Base-by-base conservation (phyloP, 2,113 vertebrate species). In the Lycaon pictus region DNA sequence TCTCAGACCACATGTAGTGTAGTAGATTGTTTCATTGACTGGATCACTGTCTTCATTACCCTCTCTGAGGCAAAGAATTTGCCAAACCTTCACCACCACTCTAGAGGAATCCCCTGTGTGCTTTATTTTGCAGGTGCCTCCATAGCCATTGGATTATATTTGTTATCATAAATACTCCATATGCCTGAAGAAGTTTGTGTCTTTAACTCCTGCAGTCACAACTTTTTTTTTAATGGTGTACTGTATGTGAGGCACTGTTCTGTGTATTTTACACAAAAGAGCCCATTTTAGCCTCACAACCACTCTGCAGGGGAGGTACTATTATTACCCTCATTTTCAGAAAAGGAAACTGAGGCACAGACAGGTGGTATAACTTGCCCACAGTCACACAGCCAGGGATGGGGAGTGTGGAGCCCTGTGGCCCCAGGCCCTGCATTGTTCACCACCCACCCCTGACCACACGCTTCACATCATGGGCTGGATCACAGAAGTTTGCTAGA, bases 311-410 rank as follows among this genome's bases (percentile, higher is more conserved):
- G 67, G 32, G 48, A 65, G 81, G 15, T 56, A 25, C 53, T 82
- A 43, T 27, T 27, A 17, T 81, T 43, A 69, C 55, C 29, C 29
- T 22, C 20, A 25, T 72, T 77, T 95, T 92, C 51, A 87, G 51
- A 92, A 84, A 67, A 89, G 58, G 83, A 83, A 88, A 88, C 56
- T 20, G 27, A 87, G 82, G 60, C 74, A 53, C 87, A 51, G 82
- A 67, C 35, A 77, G 65, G 71, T 19, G 5, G 37, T 71, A 12
- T 71, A 20, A 60, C 43, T 84, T 43, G 51, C 27, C 51, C 65
- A n/a, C 8, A 32, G 71, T 85, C 63, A 37, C 83, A 32, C 25
- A 96, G 63, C 58, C 55, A 25, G 62, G 23, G 55, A 89, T 5
- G 35, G 32, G 15, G 29, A 43, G n/a, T 35, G 79, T 20, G 32